A percentile compares a stretch with the other conserved stretches of the same genome.
Evolutionary conservation across 2,113 vertebrate genomes (phyloP).

Genomic region (Melozone crissalis): DNA sequence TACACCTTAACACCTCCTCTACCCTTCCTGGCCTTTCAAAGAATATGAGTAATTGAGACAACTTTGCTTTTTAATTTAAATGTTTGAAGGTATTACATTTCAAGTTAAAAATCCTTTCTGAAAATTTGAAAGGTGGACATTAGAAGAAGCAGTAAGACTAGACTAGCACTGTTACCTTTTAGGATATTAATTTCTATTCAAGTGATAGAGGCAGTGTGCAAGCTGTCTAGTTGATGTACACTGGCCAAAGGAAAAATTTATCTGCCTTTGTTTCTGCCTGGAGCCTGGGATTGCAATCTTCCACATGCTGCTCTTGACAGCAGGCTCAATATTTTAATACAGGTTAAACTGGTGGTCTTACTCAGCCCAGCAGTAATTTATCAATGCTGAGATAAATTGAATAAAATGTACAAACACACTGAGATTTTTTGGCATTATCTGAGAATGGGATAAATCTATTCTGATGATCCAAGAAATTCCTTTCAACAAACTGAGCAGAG

Average conservation of each 20-base stretch:
- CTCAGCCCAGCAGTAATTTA: background rate
- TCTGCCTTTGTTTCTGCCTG: background rate
- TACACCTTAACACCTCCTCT: background rate
- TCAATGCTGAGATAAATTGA: background rate
- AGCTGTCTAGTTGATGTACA: background rate
- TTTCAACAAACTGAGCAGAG: background rate
- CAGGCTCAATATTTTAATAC: background rate
- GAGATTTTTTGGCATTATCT: background rate
- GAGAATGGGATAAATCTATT: background rate
- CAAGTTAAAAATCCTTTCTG: background rate
- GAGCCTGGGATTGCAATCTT: background rate
- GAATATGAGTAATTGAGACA: background rate
- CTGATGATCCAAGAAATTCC: background rate
- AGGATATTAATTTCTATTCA: rapidly evolving
- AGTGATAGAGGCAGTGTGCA: background rate
- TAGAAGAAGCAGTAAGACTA: background rate
- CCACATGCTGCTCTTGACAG: background rate
- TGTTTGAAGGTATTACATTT: background rate
- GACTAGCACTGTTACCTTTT: background rate
- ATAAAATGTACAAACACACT: background rate
- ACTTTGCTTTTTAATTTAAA: background rate
- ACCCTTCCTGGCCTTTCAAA: background rate
- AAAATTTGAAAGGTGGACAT: background rate
- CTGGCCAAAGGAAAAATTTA: background rate
- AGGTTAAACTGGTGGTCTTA: background rate